Evolutionary conservation across 1,140 invertebrate species (phyloP).

Genomic region (Psilanteris sp.): DNA sequence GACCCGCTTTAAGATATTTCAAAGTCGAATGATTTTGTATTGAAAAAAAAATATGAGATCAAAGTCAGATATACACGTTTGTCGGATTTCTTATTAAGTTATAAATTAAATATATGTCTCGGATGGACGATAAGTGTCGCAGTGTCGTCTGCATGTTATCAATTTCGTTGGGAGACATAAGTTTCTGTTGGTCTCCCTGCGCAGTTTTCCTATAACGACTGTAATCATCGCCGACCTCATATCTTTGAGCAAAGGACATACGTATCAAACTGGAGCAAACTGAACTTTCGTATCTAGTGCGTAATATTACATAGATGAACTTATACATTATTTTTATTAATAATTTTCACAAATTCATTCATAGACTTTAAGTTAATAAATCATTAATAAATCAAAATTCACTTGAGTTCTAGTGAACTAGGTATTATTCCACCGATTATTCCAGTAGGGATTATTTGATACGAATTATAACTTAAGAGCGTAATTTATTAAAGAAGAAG

Average conservation of each 20-base stretch:
- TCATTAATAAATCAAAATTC: no score
- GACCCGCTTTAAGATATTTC: no score
- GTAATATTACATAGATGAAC: no score
- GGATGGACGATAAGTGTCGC: slow-evolving; percentile 3
- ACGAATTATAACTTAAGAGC: no score
- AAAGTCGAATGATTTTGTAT: no score
- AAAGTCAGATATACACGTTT: no score
- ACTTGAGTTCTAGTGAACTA: no score
- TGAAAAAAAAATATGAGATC: no score
- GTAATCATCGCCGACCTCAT: slow-evolving; percentile 19
- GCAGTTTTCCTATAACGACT: slow-evolving; percentile 5
- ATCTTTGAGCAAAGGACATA: slow-evolving; percentile 18
- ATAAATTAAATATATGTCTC: slow-evolving; percentile 18
- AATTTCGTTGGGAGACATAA: slow-evolving; percentile 19
- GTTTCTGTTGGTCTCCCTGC: neutral
- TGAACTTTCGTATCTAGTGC: slow-evolving; percentile 5
- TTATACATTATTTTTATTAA: neutral
- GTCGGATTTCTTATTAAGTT: slow-evolving; percentile 1
- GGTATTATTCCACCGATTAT: no score
- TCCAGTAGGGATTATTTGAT: no score
- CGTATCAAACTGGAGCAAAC: slow-evolving; percentile 13
- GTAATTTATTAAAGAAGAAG: no score
- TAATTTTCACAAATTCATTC: neutral
- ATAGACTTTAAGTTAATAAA: no score
- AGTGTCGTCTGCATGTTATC: slow-evolving; percentile 16